phyloP scores from a whole-genome alignment of 2,888 invertebrate genomes.

The Caenorhabditis becei region DNA sequence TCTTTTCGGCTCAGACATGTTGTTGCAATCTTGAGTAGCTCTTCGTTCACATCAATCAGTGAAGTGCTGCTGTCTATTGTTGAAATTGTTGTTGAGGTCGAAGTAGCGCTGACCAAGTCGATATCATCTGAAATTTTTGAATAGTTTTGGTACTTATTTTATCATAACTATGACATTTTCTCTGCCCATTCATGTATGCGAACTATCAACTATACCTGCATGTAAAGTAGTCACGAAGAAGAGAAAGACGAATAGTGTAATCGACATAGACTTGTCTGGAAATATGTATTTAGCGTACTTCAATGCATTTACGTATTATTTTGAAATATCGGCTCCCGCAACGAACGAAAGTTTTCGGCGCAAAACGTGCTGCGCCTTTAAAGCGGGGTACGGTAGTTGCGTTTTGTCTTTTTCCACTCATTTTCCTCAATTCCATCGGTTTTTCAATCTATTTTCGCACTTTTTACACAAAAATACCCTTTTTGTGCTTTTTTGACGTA shows the following conservation, averaged over 20 bases:
- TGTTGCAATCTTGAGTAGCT: conserved; percentile 52
- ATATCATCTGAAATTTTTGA: conserved; percentile 28
- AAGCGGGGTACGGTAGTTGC: too few relatives aligned
- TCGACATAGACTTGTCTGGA: conserved; percentile 17
- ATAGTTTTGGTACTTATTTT: conserved; percentile 18
- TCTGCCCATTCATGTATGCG: conserved; percentile 13
- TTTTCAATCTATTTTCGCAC: too few relatives aligned
- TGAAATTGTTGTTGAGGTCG: conserved; percentile 7
- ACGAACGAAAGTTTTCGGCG: too few relatives aligned
- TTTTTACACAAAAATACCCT: too few relatives aligned
- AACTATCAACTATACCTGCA: conserved; percentile 28
- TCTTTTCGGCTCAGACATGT: conserved; percentile 44
- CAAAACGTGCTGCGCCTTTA: too few relatives aligned
- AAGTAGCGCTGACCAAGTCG: conserved; percentile 15
- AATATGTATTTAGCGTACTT: conserved; percentile 25
- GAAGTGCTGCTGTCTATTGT: conserved; percentile 23
- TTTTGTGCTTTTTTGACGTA: too few relatives aligned
- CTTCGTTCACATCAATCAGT: conserved; percentile 29
- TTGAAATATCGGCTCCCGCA: too few relatives aligned
- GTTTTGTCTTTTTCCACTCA: too few relatives aligned
- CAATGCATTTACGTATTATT: conserved; percentile 6
- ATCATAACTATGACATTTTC: conserved; percentile 18
- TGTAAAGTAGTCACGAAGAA: conserved; percentile 17
- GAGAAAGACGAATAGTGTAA: conserved; percentile 21
- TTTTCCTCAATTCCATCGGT: too few relatives aligned